Evolutionary conservation across 2,797 vertebrate genomes (phyloP), one percentile per base, ranked within the genome.

Genomic region (Micrastur ruficollis): DNA sequence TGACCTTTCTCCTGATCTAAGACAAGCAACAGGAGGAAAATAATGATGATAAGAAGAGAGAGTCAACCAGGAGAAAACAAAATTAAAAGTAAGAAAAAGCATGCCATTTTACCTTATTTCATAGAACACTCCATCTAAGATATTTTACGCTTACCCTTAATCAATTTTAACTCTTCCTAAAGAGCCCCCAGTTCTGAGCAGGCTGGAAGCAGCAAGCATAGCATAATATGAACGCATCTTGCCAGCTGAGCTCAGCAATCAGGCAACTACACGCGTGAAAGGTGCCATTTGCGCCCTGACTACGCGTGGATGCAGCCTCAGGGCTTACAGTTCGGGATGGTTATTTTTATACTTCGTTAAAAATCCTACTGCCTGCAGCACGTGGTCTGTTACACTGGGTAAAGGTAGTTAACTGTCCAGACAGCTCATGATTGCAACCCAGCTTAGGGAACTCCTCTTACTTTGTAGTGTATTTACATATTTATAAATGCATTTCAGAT

Each of bases 401-500:
- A 14, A 0, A 61, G 84, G 46, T 7, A 44, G 72, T 50, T 78
- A 90, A 76, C 78, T 63, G 78, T 40, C 56, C 85, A 78, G 85
- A 50, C 52, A 91, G 75, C 61, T 88, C 72, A 5, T 1, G 15
- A 74, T 1, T 50, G 58, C 81, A 87, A 53, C 14, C 62, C 83
- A 61, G 59, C 32, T 88, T 53, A 50, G 72, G 50, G 50, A 96
- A 74, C 80, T 72, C 46, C 53, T 88, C 59, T 90, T 20, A 71
- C 61, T 95, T 78, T 53, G 72, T 44, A 83, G 50, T 40, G 61
- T 58, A 88, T 86, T 95, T 88, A 88, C 95, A 91, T 75, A 94
- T 94, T 95, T 93, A 94, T 72, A 91, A 94, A 75, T 9, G 31
- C 49, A 70, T 90, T 91, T 83, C 85, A 91, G 75, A 79, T 70